Evolutionary conservation across 2,888 invertebrate species (phyloP), one percentile per base, ranked within the genome.

Genomic region (Lydus trimaculatus): DNA sequence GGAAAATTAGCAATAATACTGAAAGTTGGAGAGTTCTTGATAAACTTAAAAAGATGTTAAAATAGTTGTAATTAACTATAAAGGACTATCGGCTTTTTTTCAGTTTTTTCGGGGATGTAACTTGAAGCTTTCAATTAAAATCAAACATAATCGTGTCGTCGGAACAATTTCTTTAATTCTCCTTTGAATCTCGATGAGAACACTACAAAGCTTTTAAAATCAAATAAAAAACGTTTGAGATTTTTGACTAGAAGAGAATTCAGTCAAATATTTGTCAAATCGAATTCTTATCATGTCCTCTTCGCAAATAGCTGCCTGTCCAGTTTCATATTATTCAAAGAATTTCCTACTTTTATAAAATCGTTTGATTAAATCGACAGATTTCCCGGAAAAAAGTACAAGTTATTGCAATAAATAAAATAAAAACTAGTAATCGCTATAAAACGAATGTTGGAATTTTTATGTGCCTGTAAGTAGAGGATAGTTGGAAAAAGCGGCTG

Each of bases 251-350:
- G 17, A 20, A 48, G 48, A 43, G 56, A 56, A 25, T 56, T 25
- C 56, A 8, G 56, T 56, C 56, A 56, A 56, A 56, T 25, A 56
- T 56, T 56, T 56, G 25, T 56, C 25, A 56, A 15, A 56, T 56
- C 56, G 15, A 56, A 56, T 56, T 56, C 56, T 56, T 56, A 56
- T 56, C 56, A 2, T 56, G 25, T 2, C 23, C 0, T 23, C 13
- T 25, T 15, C 20, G 1, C 56, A 25, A 56, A 20, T 20, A 48
- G 48, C 13, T 23, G 11, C 56, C 25, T 56, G 56, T 56, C 56
- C 56, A 56, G 56, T 56, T 25, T 56, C 25, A 25, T 56, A 25
- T 56, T 15, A 56, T 15, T 25, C 56, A 56, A 25, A 56, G 56
- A 25, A 56, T 52, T 23, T 52, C 11, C 52, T 2, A 11, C 52